Evolutionary conservation across 92 coral and sea anemone species (phyloP), one percentile per base, ranked within the genome.

Genomic region (Bergia puertoricense): DNA sequence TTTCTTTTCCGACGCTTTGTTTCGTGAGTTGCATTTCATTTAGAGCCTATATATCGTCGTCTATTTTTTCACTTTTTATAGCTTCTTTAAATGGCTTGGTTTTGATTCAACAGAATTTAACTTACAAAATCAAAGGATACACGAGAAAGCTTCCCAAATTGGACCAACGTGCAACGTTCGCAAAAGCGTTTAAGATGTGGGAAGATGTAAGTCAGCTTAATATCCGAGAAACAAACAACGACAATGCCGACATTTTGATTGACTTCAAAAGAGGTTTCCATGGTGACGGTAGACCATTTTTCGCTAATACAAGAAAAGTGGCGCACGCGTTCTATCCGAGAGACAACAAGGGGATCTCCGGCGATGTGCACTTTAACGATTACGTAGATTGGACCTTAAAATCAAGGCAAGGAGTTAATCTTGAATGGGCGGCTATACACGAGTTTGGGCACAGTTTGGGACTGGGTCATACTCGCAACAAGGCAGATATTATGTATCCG

Each of bases 351-450:
- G 11, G 18, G 0, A 80, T 90, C 57, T 90, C 89, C 37, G 98
- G 98, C 2, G 98, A 96, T 80, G 91, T 93, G 54, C 98, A 96
- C 76, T 96, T 96, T 86, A 96, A 96, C 56, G 98, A 94, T 76
- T 93, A 89, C 73, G 96, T 91, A 67, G 57, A 72, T 0, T 96
- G 94, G 83, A 91, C 93, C 3, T 91, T 91, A 15, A 85, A 65
- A 14, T 57, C 66, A 57, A 54, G 86, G 13, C 41, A 62, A 4
- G 13, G 76, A 4, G 88, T 92, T 18, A 93, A 96, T 39, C 91
- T 96, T 15, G 86, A 86, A 56, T 96, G 98, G 98, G 88, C 92
- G 51, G 97, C 96, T 2, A 94, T 96, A 0, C 98, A 96, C 90
- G 46, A 74, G 42, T 74, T 74, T 15, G 79, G 41, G 5, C 46